Percentiles rank a stretch among this genome's conserved stretches.
Evolutionary conservation across 2,113 vertebrate genomes (phyloP).

Genomic region (Tangachromis dhanisi): DNA sequence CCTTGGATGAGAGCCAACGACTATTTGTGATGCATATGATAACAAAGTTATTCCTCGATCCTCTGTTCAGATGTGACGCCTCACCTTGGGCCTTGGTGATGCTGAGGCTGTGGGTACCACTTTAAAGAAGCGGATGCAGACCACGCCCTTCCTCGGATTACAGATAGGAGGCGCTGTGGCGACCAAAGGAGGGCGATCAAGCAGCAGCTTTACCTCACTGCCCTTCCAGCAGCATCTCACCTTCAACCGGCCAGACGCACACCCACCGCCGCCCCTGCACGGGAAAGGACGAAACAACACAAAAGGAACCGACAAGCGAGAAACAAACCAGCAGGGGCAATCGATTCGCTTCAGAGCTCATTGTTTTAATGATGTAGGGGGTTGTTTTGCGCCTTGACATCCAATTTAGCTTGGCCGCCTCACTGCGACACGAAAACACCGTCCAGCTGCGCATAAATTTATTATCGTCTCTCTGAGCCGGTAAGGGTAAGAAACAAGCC

Average conservation of each 20-base stretch:
- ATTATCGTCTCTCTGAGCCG: neutral
- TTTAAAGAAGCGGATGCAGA: conserved; percentile 55
- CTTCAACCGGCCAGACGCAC: conserved; percentile 54
- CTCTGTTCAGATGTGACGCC: neutral
- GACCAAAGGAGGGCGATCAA: neutral
- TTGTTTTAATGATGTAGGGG: conserved; percentile 52
- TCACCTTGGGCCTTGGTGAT: neutral
- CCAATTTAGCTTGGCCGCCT: conserved; percentile 9
- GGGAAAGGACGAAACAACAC: neutral
- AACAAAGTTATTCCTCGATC: neutral
- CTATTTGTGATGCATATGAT: neutral
- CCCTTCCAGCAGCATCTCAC: conserved; percentile 66
- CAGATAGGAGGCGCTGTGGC: conserved; percentile 35
- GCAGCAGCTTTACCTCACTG: conserved; percentile 43
- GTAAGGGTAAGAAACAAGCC: neutral
- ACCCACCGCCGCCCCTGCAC: neutral
- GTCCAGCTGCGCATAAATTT: conserved; percentile 22
- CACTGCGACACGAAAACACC: conserved; percentile 56
- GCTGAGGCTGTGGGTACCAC: conserved; percentile 45
- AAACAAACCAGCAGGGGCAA: neutral
- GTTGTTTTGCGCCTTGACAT: conserved; percentile 18
- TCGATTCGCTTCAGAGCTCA: neutral
- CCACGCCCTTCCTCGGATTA: conserved; percentile 54
- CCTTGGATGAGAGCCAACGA: neutral
- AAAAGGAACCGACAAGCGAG: neutral